These are phyloP conservation scores for Drosophila aldrichi DNA, from an alignment of 2,888 invertebrate species.

Conservation along the genomic window DNA sequence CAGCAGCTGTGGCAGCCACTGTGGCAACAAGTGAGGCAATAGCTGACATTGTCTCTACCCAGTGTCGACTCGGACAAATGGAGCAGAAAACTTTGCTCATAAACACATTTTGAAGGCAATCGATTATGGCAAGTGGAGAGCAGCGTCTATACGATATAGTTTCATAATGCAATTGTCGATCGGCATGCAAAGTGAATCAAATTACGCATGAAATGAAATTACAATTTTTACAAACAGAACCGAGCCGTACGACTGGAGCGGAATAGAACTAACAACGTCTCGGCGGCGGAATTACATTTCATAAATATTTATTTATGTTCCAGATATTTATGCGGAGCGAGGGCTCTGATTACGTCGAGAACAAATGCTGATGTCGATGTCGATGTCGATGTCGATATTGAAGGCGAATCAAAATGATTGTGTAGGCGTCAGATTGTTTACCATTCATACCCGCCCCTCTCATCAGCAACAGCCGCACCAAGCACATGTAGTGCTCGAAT, in stretches of 20 bases:
- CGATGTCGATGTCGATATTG: constrained; percentile 17
- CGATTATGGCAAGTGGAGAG: constrained; percentile 17
- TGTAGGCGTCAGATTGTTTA: constrained; percentile 32
- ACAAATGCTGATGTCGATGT: constrained; percentile 34
- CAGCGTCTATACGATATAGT: constrained; percentile 16
- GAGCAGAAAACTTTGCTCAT: constrained; percentile 28
- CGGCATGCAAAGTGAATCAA: constrained; percentile 57
- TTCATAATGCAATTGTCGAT: constrained; percentile 42
- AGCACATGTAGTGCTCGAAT: constrained; percentile 6
- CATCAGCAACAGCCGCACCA: neutral
- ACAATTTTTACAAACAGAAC: constrained; percentile 31
- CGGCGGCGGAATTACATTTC: constrained; percentile 47
- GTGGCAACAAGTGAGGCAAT: constrained; percentile 8
- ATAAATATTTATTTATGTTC: constrained; percentile 62
- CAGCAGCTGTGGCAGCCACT: constrained; percentile 18
- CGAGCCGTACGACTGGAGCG: neutral
- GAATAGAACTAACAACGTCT: constrained; percentile 7
- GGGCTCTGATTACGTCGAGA: constrained; percentile 52
- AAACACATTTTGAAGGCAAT: constrained; percentile 31
- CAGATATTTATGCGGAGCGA: constrained; percentile 30
- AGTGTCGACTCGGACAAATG: constrained; percentile 9
- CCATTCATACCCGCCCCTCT: constrained; percentile 11
- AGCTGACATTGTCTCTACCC: constrained; percentile 1
- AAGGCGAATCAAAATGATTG: constrained; percentile 26
- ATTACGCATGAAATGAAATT: constrained; percentile 60